These are phyloP conservation scores for Mirounga angustirostris DNA, from an alignment of 2,113 vertebrate species.

Conservation along the genomic window DNA sequence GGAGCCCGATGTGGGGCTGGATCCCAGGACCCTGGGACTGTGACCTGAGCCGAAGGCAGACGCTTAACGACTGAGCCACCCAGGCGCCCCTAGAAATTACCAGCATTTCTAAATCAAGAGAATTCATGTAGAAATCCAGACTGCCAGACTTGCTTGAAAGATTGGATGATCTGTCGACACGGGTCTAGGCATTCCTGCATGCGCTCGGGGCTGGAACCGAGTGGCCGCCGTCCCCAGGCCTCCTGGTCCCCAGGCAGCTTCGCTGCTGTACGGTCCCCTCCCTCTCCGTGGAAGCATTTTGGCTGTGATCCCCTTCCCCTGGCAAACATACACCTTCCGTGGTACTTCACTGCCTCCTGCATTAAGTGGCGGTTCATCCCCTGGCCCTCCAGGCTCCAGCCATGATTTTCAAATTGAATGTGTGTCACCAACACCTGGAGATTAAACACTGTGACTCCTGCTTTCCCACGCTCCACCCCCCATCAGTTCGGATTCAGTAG, in stretches of 20 bases:
- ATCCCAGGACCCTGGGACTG: too few species aligned
- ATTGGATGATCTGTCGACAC: neutral
- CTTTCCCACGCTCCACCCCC: neutral
- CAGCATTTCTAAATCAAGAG: slow-evolving; percentile 22
- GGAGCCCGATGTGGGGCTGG: too few species aligned
- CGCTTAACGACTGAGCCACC: too few species aligned
- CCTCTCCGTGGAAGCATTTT: neutral
- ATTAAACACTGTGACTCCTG: neutral
- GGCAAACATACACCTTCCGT: neutral
- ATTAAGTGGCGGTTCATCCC: neutral
- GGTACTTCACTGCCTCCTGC: neutral
- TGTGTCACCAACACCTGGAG: neutral
- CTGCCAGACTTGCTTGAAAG: neutral
- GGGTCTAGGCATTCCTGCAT: neutral
- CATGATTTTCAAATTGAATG: neutral
- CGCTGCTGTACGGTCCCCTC: too few species aligned
- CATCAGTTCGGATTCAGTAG: neutral
- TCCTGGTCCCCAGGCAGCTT: too few species aligned
- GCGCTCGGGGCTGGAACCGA: neutral
- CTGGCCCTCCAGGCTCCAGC: neutral
- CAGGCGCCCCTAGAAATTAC: neutral
- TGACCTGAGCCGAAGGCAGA: too few species aligned
- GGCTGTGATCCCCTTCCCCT: neutral
- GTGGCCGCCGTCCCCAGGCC: neutral
- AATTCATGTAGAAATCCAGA: neutral